Conservation (phyloP, 2,113 vertebrate genomes). For the Abramis brama region DNA sequence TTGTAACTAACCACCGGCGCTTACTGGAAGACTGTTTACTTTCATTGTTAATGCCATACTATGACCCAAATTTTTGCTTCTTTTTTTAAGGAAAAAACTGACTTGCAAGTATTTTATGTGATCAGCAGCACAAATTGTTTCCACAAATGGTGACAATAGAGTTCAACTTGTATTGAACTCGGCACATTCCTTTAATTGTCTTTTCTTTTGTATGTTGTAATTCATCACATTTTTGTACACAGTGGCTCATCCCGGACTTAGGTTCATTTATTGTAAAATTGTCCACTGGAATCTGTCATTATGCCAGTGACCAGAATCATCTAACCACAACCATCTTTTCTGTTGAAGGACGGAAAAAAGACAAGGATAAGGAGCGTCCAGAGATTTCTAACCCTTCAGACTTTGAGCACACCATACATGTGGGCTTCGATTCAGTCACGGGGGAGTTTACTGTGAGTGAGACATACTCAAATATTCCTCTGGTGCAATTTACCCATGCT, state of each 20-base stretch:
- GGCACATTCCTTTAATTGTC: neutral
- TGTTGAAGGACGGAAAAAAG: slow-evolving; percentile 86
- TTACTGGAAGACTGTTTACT: neutral
- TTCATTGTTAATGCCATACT: neutral
- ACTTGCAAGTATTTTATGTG: no score
- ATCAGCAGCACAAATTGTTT: no score
- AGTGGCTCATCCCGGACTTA: neutral
- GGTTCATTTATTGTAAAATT: neutral
- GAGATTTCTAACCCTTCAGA: slow-evolving; percentile 97
- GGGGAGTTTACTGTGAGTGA: slow-evolving; percentile 96
- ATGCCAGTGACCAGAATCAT: slow-evolving; percentile 9
- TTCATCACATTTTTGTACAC: neutral
- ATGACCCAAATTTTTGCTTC: neutral
- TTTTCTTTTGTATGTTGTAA: neutral
- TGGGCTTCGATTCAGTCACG: slow-evolving; percentile 95
- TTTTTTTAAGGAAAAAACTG: neutral
- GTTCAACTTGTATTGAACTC: neutral
- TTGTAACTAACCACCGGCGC: no score
- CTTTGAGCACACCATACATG: slow-evolving; percentile 98
- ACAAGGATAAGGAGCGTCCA: slow-evolving; percentile 94
- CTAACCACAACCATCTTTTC: slow-evolving; percentile 18
- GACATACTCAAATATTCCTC: neutral
- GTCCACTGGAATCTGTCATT: slow-evolving; percentile 1
- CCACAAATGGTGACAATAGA: neutral
- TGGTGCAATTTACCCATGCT: neutral